These are phyloP conservation scores for Pemphredon lugubris DNA, from an alignment of 2,888 invertebrate species.

Conservation along the genomic window DNA sequence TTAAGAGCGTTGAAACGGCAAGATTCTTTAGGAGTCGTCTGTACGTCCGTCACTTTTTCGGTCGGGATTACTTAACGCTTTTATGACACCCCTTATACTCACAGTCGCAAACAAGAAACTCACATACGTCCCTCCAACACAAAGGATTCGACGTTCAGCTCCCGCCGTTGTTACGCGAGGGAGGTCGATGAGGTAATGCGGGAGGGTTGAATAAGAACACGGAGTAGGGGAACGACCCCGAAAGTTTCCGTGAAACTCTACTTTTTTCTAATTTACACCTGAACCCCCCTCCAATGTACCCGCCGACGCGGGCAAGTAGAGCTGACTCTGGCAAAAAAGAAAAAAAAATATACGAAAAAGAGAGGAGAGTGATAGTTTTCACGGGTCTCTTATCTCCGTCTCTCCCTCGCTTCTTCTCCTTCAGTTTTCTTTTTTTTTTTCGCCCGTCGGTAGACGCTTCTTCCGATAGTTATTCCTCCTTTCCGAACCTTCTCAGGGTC, in stretches of 20 bases:
- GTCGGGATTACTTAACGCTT: too few relatives aligned
- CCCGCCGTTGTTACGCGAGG: background rate
- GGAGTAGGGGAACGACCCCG: slow-evolving; percentile 4
- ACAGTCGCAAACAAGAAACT: background rate
- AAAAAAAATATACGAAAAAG: too few relatives aligned
- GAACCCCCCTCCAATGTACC: slow-evolving; percentile 65
- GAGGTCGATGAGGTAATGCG: background rate
- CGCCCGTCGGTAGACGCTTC: too few relatives aligned
- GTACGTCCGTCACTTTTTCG: too few relatives aligned
- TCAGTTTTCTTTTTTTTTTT: background rate
- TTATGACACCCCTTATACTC: background rate
- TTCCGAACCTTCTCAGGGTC: slow-evolving; percentile 2
- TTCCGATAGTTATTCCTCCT: slow-evolving; percentile 11
- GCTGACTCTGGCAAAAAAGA: too few relatives aligned
- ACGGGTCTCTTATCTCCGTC: slow-evolving; percentile 3
- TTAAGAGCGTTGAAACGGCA: too few relatives aligned
- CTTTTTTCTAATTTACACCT: slow-evolving; percentile 76
- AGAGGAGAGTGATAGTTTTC: slow-evolving; percentile 35
- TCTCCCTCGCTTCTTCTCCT: background rate
- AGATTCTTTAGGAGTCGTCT: too few relatives aligned
- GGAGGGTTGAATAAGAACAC: background rate
- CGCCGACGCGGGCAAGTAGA: slow-evolving; percentile 45
- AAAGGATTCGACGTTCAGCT: background rate
- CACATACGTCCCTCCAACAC: background rate
- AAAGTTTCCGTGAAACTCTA: slow-evolving; percentile 61